These are phyloP conservation scores for Hirtodrosophila histrioides DNA, from an alignment of 2,888 invertebrate genomes.

Conservation along the genomic window DNA sequence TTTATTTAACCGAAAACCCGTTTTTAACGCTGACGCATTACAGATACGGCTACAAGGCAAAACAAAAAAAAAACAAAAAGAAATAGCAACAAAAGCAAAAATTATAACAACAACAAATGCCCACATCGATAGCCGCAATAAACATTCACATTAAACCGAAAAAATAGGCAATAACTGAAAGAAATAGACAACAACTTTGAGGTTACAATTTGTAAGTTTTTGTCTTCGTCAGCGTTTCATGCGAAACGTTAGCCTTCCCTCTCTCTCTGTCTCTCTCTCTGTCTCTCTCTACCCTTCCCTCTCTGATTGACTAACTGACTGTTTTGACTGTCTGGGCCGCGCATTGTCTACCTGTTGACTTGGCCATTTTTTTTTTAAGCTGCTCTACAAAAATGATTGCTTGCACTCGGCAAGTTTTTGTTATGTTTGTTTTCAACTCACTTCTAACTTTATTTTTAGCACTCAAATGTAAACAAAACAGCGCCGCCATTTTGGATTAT, in stretches of 20 bases:
- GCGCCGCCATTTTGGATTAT: slow-evolving; percentile 40
- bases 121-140: slow-evolving; percentile 9
- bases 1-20: slow-evolving; percentile 51
- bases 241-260: neutral
- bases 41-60: slow-evolving; percentile 38
- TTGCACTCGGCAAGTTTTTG: slow-evolving; percentile 23
- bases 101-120: slow-evolving; percentile 19
- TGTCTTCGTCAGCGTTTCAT: slow-evolving; percentile 16
- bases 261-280: slow-evolving; percentile 8
- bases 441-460: slow-evolving; percentile 51
- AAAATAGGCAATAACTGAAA: slow-evolving; percentile 40
- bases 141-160: slow-evolving; percentile 53
- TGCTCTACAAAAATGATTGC: slow-evolving; percentile 15
- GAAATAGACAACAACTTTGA: slow-evolving; percentile 53
- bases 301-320: slow-evolving; percentile 23
- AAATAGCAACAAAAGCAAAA: slow-evolving; percentile 22
- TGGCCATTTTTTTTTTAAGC: slow-evolving; percentile 19
- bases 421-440: slow-evolving; percentile 14
- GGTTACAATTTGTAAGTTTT: slow-evolving; percentile 56
- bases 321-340: slow-evolving; percentile 21
- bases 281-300: neutral
- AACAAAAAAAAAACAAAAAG: slow-evolving; percentile 11
- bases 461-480: slow-evolving; percentile 49
- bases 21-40: slow-evolving; percentile 61
- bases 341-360: slow-evolving; percentile 49